Evolutionary conservation across 1,140 invertebrate species (phyloP).

Genomic region (Homalodisca vitripennis): DNA sequence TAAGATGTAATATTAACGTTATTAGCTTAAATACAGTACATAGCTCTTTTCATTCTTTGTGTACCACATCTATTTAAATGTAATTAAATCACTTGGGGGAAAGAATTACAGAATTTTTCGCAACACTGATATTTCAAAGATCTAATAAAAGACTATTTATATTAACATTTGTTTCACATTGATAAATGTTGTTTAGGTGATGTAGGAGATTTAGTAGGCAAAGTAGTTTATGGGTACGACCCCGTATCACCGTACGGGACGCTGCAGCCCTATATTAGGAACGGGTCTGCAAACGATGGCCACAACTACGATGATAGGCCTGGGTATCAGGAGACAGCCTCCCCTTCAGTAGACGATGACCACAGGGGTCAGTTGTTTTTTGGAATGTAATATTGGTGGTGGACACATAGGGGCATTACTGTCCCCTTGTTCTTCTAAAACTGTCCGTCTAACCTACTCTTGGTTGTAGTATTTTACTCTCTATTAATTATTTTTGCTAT

Average conservation of each 20-base stretch:
- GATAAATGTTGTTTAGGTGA: slow-evolving; percentile 23
- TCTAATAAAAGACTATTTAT: too few relatives aligned
- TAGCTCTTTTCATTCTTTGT: too few relatives aligned
- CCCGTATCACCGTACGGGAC: slow-evolving; percentile 64
- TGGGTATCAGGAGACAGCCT: slow-evolving; percentile 28
- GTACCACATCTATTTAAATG: too few relatives aligned
- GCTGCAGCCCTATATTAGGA: slow-evolving; percentile 51
- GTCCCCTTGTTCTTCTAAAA: too few relatives aligned
- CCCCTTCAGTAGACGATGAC: slow-evolving; percentile 41
- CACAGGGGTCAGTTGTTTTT: slow-evolving; percentile 38
- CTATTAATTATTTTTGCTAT: too few relatives aligned
- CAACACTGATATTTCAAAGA: too few relatives aligned
- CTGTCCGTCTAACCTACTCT: too few relatives aligned
- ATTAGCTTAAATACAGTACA: too few relatives aligned
- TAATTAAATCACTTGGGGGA: too few relatives aligned
- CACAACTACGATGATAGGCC: slow-evolving; percentile 27
- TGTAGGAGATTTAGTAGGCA: slow-evolving; percentile 37
- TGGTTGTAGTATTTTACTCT: too few relatives aligned
- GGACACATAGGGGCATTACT: slow-evolving; percentile 19
- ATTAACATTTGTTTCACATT: neutral
- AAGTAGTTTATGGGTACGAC: slow-evolving; percentile 63
- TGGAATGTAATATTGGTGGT: slow-evolving; percentile 11
- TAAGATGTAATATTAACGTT: too few relatives aligned
- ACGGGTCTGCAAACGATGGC: slow-evolving; percentile 47
- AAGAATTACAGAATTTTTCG: too few relatives aligned